phyloP scores from a whole-genome alignment of 2,797 vertebrate species.

The Masticophis lateralis region DNA sequence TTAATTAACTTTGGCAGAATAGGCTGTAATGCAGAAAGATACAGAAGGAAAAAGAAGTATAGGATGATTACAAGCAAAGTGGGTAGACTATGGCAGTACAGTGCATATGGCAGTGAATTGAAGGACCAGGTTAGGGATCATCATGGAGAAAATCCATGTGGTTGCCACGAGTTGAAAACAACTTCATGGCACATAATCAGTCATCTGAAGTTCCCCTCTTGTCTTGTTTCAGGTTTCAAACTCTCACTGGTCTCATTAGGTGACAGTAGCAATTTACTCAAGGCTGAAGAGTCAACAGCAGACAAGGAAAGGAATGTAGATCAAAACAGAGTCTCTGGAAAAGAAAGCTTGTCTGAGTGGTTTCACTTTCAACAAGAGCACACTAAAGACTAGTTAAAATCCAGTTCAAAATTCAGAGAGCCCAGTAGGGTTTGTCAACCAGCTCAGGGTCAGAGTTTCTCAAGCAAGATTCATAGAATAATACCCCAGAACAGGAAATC shows the following conservation, averaged over 20 bases:
- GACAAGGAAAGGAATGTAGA: not conserved
- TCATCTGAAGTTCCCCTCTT: not conserved
- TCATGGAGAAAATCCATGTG: not conserved
- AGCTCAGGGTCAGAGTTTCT: not conserved
- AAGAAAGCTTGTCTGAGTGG: not conserved
- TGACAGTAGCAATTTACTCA: not conserved
- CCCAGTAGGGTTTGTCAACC: not conserved
- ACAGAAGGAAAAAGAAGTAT: not conserved
- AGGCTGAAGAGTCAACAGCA: not conserved
- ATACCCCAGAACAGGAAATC: not conserved
- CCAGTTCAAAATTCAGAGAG: not conserved
- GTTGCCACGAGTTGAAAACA: not conserved
- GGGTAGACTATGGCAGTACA: not conserved
- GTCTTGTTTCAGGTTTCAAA: not conserved
- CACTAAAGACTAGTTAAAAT: not conserved
- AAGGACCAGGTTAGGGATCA: not conserved
- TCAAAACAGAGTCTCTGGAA: not conserved
- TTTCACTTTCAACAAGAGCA: not conserved
- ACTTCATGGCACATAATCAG: not conserved
- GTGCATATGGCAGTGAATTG: not conserved
- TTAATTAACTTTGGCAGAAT: not conserved
- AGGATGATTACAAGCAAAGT: not conserved
- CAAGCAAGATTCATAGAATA: not conserved
- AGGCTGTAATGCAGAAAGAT: not conserved
- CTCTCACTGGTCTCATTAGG: not conserved